Evolutionary conservation across 2,797 vertebrate genomes (phyloP), one percentile per base, ranked within the genome.

Genomic region (Luscinia megarhynchos): DNA sequence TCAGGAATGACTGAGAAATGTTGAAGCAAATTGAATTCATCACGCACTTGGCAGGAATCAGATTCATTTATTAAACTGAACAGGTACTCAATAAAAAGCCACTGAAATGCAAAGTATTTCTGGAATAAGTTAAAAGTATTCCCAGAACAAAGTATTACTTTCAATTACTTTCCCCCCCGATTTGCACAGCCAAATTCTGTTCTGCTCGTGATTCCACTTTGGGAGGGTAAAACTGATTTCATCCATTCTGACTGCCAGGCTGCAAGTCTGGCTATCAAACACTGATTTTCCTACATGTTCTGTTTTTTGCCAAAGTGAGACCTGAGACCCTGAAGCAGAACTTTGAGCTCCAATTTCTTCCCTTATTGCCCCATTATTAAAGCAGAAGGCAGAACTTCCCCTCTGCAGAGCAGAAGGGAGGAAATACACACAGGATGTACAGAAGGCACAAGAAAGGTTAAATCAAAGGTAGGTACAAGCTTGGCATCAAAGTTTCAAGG

Each of bases 1-100:
- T 63, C 11, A 2, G 40, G 48, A 89, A 83, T 43, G 67, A 48
- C 66, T 30, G 34, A 78, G 75, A 90, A 89, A 79, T 2, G 10
- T 8, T 83, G 68, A 86, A 89, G 62, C 74, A 82, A 92, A 90
- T 94, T 63, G 70, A 92, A 87, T 90, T 68, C 53, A 4, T 80
- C 70, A 72, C 2, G 6, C 19, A 22, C 34, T 63, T 75, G 79
- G 89, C 82, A 84, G 81, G 83, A 62, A 55, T 30, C 34, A 57
- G 80, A 32, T 84, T 81, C 76, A 19, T 76, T 93, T 91, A 92
- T 88, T 86, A 51, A 48, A 48, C 17, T 57, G 68, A 87, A 69
- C 51, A 93, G 76, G 81, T 26, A 87, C 64, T 93, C 89, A 91
- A 89, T 93, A 74, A 84, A 94, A 67, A 89, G 74, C 40, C 80